Evolutionary conservation across 2,113 vertebrate genomes (phyloP), one percentile per base, ranked within the genome.

Genomic region (Alethe diademata): DNA sequence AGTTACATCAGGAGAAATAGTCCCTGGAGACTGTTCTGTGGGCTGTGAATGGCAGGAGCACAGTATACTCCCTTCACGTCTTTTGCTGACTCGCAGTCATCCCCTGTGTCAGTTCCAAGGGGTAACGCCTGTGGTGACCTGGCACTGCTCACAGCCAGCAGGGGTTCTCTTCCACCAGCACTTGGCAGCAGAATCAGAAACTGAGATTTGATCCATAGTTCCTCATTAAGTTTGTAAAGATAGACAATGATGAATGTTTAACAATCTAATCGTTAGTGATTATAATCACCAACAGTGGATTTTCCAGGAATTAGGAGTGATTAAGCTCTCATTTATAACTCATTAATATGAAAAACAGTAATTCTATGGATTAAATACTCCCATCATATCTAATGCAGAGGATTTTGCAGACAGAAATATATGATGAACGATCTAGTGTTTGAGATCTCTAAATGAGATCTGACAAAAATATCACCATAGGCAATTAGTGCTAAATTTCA

Each of bases 291-390:
- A 26, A 81, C 92, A 97, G 90, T 95, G 62, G 92, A 93, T 96
- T 95, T 96, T 96, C 79, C 91, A 92, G 95, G 92, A 95, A 95
- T 95, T 96, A 91, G 86, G 87, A 80, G 86, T 88, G 92, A 96
- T 96, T 95, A 97, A 91, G 88, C 56, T 94, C 76, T 96, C 90
- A 96, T 96, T 96, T 95, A 58, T 92, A 93, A 75, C 72, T 88
- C 93, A 96, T 96, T 94, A 94, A 86, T 95, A 92, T 93, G 88
- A 91, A 95, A 95, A 96, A 14, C 79, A 94, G 73, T 88, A 94
- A 92, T 95, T 95, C 72, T 78, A 23, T 80, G 70, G 72, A 66
- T 90, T n/a, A 90, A 94, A 84, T 72, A 50, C 53, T 88, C 43
- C 73, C 47, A 19, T 33, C 78, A 35, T 43, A 80, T 83, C 20